Evolutionary conservation across 2,113 vertebrate genomes (phyloP).

Genomic region (Xerus inauris): DNA sequence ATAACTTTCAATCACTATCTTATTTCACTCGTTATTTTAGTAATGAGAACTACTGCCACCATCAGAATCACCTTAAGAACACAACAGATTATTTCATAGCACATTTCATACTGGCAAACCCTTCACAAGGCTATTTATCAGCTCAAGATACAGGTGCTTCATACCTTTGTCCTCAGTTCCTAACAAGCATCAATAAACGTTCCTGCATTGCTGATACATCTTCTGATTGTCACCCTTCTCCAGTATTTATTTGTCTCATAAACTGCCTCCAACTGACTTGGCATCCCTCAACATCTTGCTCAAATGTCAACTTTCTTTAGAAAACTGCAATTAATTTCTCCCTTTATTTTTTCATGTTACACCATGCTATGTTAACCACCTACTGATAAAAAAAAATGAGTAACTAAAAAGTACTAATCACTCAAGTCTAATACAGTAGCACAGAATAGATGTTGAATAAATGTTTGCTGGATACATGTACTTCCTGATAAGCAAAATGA

Average conservation of each 20-base stretch:
- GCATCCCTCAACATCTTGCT: constrained; percentile 1
- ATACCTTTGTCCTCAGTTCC: neutral
- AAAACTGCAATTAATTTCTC: constrained; percentile 35
- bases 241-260: neutral
- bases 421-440: neutral
- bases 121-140: neutral
- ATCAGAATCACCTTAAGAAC: neutral
- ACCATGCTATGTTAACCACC: neutral
- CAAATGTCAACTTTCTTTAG: constrained; percentile 24
- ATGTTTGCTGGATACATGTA: neutral
- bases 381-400: too few relatives aligned
- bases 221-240: neutral
- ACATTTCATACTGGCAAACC: neutral
- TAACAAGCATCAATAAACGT: neutral
- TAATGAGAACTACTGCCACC: neutral
- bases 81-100: neutral
- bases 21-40: constrained; percentile 20
- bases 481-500: constrained; percentile 41
- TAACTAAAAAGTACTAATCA: constrained; percentile 20
- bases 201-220: neutral
- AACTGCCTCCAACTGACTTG: neutral
- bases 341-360: constrained; percentile 18
- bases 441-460: constrained; percentile 2
- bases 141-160: neutral
- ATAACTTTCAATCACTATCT: constrained; percentile 33